A percentile compares a stretch with the other conserved stretches of the same genome.
phyloP scores from a whole-genome alignment of 1,140 invertebrate species.

The Pararge aegeria region DNA sequence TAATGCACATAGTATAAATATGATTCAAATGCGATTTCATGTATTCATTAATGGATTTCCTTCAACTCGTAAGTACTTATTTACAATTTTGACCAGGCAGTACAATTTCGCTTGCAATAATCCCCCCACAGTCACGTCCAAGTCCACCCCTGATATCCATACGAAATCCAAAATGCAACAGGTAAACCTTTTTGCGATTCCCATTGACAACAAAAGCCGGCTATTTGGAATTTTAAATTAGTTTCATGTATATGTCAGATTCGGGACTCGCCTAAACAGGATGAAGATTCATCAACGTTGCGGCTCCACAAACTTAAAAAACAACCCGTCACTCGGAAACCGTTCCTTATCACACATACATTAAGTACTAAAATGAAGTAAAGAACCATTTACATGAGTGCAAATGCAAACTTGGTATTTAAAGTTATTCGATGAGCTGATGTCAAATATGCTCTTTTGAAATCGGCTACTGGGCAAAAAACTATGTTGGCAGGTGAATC shows the following conservation, averaged over 20 bases:
- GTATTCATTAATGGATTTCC: too few species aligned
- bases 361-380: constrained; percentile 24
- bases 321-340: constrained; percentile 12
- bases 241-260: constrained; percentile 59
- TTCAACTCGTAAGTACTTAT: too few species aligned
- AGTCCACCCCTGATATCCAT: constrained; percentile 26
- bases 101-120: too few species aligned
- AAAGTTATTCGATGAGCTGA: constrained; percentile 58
- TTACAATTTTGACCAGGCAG: too few species aligned
- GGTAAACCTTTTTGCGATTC: constrained; percentile 45
- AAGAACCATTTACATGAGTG: constrained; percentile 1
- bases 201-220: constrained; percentile 49
- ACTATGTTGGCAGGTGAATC: constrained; percentile 65
- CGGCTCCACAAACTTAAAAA: constrained; percentile 34
- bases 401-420: constrained; percentile 30
- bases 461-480: constrained; percentile 52
- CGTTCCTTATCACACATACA: constrained; percentile 15
- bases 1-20: too few species aligned
- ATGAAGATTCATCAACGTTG: constrained; percentile 63
- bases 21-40: too few species aligned
- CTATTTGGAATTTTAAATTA: constrained; percentile 67
- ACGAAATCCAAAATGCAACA: constrained; percentile 47
- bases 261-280: constrained; percentile 56
- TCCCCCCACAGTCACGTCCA: not conserved
- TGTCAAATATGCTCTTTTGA: constrained; percentile 52